Percentiles rank a stretch among this genome's conserved stretches.
These are phyloP conservation scores for Cricetomys ansorgei DNA, from an alignment of 2,113 vertebrate genomes.

Conservation along the genomic window DNA sequence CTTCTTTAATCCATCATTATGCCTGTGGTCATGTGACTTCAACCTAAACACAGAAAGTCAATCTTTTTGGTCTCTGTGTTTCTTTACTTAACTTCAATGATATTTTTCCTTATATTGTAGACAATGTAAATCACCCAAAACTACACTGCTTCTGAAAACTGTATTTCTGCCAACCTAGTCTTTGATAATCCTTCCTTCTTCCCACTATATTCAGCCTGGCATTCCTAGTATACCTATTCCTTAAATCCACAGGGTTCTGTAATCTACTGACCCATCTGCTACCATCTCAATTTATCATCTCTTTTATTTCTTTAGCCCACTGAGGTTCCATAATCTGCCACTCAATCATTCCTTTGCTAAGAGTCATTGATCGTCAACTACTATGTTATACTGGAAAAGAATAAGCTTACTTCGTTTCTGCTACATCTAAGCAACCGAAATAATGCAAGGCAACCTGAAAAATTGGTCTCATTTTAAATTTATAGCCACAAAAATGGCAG, in stretches of 20 bases:
- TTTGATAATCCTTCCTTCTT: neutral
- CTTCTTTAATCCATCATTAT: constrained; percentile 13
- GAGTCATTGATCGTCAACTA: neutral
- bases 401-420: neutral
- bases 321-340: neutral
- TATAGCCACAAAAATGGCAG: neutral
- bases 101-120: neutral
- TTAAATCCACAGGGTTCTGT: neutral
- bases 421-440: neutral
- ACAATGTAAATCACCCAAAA: neutral
- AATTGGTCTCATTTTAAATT: constrained; percentile 9
- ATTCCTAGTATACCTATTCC: neutral
- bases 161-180: neutral
- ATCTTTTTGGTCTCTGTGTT: constrained; percentile 17
- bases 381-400: neutral
- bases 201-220: neutral
- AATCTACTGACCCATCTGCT: neutral
- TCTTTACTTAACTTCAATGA: constrained; percentile 15
- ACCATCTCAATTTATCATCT: neutral
- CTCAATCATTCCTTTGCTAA: neutral
- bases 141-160: neutral
- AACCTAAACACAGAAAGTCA: constrained; percentile 28
- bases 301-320: neutral
- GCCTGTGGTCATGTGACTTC: neutral
- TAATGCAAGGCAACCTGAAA: constrained; percentile 28